Conservation (phyloP, 1,140 invertebrate genomes). For the Bombus huntii region DNA sequence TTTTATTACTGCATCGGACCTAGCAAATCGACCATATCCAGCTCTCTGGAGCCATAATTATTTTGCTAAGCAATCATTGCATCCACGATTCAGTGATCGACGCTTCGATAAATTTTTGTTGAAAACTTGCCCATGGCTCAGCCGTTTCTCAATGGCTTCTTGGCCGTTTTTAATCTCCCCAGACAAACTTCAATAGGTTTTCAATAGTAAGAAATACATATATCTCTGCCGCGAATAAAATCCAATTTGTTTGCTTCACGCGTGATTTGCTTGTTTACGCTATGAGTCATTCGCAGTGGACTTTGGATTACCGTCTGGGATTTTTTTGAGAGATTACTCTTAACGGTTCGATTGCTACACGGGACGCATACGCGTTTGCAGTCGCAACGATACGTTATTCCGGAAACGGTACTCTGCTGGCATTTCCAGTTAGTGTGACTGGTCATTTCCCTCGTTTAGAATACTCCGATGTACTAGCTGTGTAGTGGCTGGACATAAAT, state of each 20-base stretch:
- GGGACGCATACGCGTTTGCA: background rate
- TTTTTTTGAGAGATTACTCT: constrained; percentile 6
- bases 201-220: background rate
- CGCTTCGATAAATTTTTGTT: constrained; percentile 7
- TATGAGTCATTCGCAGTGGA: constrained; percentile 1
- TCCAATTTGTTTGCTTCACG: constrained; percentile 2
- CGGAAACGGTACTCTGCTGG: constrained; percentile 42
- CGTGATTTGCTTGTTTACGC: constrained; percentile 7
- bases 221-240: background rate
- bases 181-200: background rate
- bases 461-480: background rate
- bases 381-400: constrained; percentile 36
- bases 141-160: background rate
- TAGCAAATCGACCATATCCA: constrained; percentile 61
- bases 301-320: background rate
- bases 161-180: background rate
- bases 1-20: constrained; percentile 30
- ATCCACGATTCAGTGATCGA: constrained; percentile 32
- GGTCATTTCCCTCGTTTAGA: constrained; percentile 23
- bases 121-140: constrained; percentile 12
- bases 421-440: constrained; percentile 42
- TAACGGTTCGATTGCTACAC: constrained; percentile 4
- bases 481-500: constrained; percentile 58
- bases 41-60: constrained; percentile 23
- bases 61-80: constrained; percentile 37